These are phyloP conservation scores for Nipponia nippon DNA, from an alignment of 2,113 vertebrate species.

Conservation along the genomic window DNA sequence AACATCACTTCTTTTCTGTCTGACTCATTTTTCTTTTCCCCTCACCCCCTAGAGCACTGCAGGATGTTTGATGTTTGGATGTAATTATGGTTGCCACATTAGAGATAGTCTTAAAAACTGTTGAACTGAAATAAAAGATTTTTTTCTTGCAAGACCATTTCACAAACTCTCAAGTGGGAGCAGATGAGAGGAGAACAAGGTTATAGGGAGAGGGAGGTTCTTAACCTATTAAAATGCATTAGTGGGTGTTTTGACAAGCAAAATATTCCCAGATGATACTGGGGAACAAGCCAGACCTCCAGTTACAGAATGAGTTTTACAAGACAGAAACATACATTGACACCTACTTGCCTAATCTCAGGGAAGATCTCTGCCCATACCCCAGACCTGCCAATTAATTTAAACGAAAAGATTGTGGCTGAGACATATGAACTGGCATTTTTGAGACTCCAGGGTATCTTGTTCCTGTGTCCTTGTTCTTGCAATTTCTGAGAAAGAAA, in stretches of 20 bases:
- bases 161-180: background rate
- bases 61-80: background rate
- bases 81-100: background rate
- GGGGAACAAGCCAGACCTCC: background rate
- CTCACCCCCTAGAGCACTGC: background rate
- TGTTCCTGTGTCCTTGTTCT: background rate
- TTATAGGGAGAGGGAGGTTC: background rate
- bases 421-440: background rate
- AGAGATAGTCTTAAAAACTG: background rate
- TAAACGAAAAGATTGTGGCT: background rate
- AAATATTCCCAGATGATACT: background rate
- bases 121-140: background rate
- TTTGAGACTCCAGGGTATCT: background rate
- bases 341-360: background rate
- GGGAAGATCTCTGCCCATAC: background rate
- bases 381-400: background rate
- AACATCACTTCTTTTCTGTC: background rate
- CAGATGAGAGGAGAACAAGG: background rate
- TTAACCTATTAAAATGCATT: background rate
- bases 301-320: background rate
- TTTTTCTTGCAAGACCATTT: background rate
- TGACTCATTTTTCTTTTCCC: background rate
- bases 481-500: background rate
- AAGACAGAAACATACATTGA: background rate
- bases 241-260: background rate